phyloP scores from a whole-genome alignment of 2,888 invertebrate genomes.

The Nycteola revayana region DNA sequence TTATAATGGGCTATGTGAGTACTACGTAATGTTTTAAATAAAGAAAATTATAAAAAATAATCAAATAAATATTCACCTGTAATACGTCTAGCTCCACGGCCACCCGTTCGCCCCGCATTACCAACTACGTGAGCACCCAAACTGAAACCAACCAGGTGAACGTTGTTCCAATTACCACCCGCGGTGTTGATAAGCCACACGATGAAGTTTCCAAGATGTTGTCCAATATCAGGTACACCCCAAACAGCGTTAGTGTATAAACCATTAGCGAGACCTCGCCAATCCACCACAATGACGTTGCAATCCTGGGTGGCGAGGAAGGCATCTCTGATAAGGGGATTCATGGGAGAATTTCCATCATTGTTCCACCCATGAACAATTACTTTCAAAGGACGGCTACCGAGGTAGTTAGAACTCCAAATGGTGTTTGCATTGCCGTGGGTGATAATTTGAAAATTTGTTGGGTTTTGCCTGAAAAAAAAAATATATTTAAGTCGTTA shows the following conservation, averaged over 20 bases:
- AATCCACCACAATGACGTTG: conserved; percentile 53
- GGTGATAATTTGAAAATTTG: conserved; percentile 44
- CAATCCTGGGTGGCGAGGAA: conserved; percentile 23
- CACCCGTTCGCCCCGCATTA: conserved; percentile 29
- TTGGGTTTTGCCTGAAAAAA: conserved; percentile 44
- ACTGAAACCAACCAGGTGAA: conserved; percentile 57
- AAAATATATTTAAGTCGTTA: neutral
- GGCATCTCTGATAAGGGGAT: neutral
- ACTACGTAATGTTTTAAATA: too few species aligned
- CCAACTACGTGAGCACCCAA: conserved; percentile 59
- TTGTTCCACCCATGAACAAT: conserved; percentile 50
- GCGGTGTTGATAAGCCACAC: conserved; percentile 42
- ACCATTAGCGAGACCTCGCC: conserved; percentile 35
- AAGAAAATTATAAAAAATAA: too few species aligned
- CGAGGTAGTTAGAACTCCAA: conserved; percentile 46
- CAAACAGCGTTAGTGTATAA: conserved; percentile 13
- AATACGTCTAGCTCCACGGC: conserved; percentile 44
- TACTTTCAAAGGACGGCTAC: conserved; percentile 37
- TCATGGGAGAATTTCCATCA: neutral
- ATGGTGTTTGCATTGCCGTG: conserved; percentile 50
- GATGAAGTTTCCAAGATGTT: conserved; percentile 40
- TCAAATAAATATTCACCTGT: too few species aligned
- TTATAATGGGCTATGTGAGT: conserved; percentile 64
- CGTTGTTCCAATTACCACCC: conserved; percentile 40
- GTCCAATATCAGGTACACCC: conserved; percentile 31